Evolutionary conservation across 2,888 invertebrate genomes (phyloP), one percentile per base, ranked within the genome.

Genomic region (Diadegma fenestrale): DNA sequence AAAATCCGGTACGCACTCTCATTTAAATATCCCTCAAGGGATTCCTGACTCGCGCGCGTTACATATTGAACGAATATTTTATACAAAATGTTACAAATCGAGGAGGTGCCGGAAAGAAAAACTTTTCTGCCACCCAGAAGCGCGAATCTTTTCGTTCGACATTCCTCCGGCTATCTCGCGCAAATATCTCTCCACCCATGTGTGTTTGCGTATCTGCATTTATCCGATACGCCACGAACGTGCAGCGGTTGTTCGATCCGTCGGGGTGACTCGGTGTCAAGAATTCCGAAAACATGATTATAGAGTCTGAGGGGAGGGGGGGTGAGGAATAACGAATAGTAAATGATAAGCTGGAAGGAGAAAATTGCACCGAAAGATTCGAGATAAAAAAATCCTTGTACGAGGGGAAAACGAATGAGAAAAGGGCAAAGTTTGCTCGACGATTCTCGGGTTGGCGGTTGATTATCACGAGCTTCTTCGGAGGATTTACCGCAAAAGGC

Each of bases 21-120:
- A 37, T 73, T 19, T n/a, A 26, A 43, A 58, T 75, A 61, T 63
- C 43, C 41, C 61, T 45, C 73, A 48, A 48, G 30, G 45, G 19
- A 72, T 58, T 48, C 72, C 14, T 33, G 14, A 58, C 66, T 58
- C 22, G 26, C 17, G 26, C 17, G 30, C n/a, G n/a, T 19, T 77
- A 17, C 26, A 72, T 45, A 43, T 37, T 51, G 33, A 78, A 41
- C 33, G 43, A n/a, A 43, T 22, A 58, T 48, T 43, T 48, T 37
- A 17, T 54, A 48, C 72, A 71, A 72, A 45, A 82, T 72, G 48
- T 81, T 81, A 69, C 80, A 45, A 45, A 73, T 37, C 68, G 73
- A 41, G 37, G 61, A 26, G 58, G 71, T 71, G 75, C 37, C 22
- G 37, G 19, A 17, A 45, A 61, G 30, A 45, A 26, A 64, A 82